Conservation (phyloP, 2,797 vertebrate genomes). For the Nyctalus aviator region DNA sequence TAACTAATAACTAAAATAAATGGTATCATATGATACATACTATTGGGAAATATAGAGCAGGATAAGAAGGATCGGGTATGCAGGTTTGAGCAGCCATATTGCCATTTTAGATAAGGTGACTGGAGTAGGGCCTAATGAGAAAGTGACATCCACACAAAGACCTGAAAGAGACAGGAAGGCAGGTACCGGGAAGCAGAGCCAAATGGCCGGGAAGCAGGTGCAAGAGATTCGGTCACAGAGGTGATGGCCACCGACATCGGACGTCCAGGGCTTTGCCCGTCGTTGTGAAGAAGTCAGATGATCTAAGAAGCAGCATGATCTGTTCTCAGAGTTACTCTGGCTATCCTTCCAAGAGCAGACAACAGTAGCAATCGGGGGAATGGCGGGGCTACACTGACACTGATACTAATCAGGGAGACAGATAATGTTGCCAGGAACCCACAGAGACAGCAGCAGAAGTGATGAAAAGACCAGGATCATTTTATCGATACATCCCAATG, state of each 20-base stretch:
- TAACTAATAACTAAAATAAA: background rate
- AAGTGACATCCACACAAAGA: background rate
- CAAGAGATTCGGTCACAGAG: too few species aligned
- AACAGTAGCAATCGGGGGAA: background rate
- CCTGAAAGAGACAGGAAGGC: background rate
- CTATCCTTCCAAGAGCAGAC: background rate
- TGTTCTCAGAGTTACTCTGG: background rate
- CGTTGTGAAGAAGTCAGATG: background rate
- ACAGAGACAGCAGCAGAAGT: background rate
- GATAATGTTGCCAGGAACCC: background rate
- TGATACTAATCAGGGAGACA: background rate
- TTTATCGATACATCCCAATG: background rate
- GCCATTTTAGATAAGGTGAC: background rate
- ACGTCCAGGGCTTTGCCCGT: background rate
- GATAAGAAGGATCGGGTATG: background rate
- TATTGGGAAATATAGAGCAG: background rate
- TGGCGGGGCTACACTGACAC: background rate
- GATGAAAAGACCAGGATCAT: too few species aligned
- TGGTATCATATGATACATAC: background rate
- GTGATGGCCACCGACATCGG: fast-evolving
- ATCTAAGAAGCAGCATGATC: background rate
- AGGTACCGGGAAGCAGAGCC: too few species aligned
- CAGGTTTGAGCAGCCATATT: background rate
- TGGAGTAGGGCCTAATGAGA: background rate
- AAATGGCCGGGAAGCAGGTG: background rate